Base-by-base conservation (phyloP, 2,888 invertebrate species). In the Catonia carolina region DNA sequence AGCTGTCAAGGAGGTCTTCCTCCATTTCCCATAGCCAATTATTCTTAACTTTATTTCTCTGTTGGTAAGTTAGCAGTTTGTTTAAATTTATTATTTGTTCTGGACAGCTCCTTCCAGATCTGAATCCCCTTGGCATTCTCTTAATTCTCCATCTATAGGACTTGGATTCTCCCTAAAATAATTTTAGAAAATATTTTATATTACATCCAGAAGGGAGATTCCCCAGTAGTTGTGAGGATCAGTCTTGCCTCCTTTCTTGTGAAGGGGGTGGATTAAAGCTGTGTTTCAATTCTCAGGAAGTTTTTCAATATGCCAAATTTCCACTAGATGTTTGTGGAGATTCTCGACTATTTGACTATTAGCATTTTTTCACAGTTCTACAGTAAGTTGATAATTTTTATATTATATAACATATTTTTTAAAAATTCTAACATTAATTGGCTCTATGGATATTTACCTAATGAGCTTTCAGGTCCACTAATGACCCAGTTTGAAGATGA, bases 401-500 rank as follows among this genome's bases (percentile, higher is more conserved):
- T n/a, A n/a, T n/a, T n/a, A n/a, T n/a, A n/a, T n/a, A n/a, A n/a
- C n/a, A n/a, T n/a, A n/a, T n/a, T n/a, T n/a, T n/a, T n/a, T n/a
- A n/a, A n/a, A n/a, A n/a, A n/a, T n/a, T n/a, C n/a, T n/a, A n/a
- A n/a, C n/a, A n/a, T n/a, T n/a, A n/a, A n/a, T n/a, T 77, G 73
- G 73, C 65, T 74, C 67, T 72, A 14, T 48, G n/a, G 15, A 36
- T 14, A 27, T 8, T 71, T 70, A 82, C 84, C 80, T 20, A 85
- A 70, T 64, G 84, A 81, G 62, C 79, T 78, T 56, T 78, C 75
- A 0, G 81, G 83, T 0, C 82, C 80, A 76, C 85, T 83, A 59
- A 85, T 77, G 7, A 88, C 72, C 76, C 84, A 89, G 67, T 84
- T 82, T 0, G 82, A 77, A 6, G 85, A 83, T 64, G 82, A 79